Evolutionary conservation across 1,140 invertebrate species (phyloP).

Genomic region (Bombus polaris): DNA sequence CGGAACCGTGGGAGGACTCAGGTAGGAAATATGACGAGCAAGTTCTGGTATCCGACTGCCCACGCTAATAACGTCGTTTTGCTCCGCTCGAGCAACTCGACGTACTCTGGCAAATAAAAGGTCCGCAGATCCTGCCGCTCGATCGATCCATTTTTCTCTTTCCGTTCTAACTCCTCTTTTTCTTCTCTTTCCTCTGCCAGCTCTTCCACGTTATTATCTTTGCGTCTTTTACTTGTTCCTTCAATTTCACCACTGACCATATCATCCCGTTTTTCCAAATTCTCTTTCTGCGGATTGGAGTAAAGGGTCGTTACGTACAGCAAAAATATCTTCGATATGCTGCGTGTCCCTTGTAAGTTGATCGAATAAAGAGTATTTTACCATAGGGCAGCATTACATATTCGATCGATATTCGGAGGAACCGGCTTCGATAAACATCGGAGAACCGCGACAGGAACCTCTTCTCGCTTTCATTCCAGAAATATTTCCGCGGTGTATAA

Average conservation of each 20-base stretch:
- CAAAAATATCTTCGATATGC: background rate
- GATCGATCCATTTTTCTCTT: slow-evolving; percentile 30
- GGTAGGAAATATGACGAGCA: slow-evolving; percentile 59
- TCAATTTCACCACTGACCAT: background rate
- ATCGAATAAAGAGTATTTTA: background rate
- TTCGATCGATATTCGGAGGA: slow-evolving; percentile 26
- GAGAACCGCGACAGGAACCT: background rate
- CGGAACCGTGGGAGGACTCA: slow-evolving; percentile 45
- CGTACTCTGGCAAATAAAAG: slow-evolving; percentile 37
- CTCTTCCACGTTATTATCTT: background rate
- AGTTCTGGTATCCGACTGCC: slow-evolving; percentile 41
- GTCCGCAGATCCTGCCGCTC: slow-evolving; percentile 4
- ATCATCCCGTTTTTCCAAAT: background rate
- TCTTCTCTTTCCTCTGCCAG: background rate
- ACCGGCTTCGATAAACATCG: slow-evolving; percentile 54
- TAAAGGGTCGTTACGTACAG: too few species aligned
- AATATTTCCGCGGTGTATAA: slow-evolving; percentile 22
- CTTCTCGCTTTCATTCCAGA: background rate
- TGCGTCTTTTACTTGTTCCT: background rate
- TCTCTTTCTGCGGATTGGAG: background rate
- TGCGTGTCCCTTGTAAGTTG: background rate
- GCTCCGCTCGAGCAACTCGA: background rate
- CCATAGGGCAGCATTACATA: background rate
- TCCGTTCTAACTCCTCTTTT: background rate
- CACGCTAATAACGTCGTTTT: slow-evolving; percentile 41